phyloP scores from a whole-genome alignment of 2,888 invertebrate species.

The Sarcophaga carnaria region DNA sequence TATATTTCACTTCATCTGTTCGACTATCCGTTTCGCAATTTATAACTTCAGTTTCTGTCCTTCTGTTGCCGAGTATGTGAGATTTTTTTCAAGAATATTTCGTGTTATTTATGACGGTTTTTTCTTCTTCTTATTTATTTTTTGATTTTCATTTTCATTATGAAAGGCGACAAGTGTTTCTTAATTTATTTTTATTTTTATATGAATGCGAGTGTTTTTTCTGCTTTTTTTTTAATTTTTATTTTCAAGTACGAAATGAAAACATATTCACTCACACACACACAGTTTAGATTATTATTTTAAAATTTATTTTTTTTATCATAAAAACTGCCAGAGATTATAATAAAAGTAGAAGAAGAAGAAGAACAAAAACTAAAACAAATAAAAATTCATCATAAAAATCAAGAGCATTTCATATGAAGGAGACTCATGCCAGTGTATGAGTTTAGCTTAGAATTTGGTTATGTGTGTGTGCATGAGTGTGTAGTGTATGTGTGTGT shows the following conservation, averaged over 20 bases:
- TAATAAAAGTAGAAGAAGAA: conserved; percentile 53
- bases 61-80: conserved; percentile 8
- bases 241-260: conserved; percentile 57
- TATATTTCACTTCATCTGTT: conserved; percentile 33
- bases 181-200: conserved; percentile 38
- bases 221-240: conserved; percentile 34
- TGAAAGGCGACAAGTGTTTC: conserved; percentile 71
- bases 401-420: conserved; percentile 40
- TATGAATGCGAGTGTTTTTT: background rate
- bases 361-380: background rate
- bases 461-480: background rate
- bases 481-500: conserved; percentile 1
- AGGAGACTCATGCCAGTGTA: background rate
- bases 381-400: conserved; percentile 30
- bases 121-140: background rate
- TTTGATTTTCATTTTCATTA: conserved; percentile 47
- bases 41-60: conserved; percentile 18
- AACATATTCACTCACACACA: conserved; percentile 39
- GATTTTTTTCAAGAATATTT: conserved; percentile 63
- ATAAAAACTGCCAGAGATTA: conserved; percentile 66
- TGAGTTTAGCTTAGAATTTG: conserved; percentile 61
- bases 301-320: conserved; percentile 64
- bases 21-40: background rate
- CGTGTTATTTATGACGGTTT: conserved; percentile 70
- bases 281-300: no score